A percentile compares a stretch with the other conserved stretches of the same genome.
Conservation (phyloP, 2,113 vertebrate genomes). For the Arothron firmamentum region DNA sequence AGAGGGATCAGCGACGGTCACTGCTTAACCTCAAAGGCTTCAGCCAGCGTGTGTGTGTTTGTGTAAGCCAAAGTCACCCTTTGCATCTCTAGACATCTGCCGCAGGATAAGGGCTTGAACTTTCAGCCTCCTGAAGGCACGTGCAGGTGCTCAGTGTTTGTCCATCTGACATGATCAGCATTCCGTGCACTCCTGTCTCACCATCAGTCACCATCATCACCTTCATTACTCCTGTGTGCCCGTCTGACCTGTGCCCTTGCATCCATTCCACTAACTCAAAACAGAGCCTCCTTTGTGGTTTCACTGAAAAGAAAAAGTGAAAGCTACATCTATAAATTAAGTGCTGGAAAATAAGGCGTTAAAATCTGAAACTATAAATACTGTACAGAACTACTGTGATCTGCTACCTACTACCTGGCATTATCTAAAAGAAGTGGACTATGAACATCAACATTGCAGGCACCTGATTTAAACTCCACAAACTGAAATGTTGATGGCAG, state of each 20-base stretch:
- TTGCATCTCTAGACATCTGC: constrained; percentile 38
- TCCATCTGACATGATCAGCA: constrained; percentile 31
- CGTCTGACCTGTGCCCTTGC: background rate
- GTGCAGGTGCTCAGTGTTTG: constrained; percentile 39
- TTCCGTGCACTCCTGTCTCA: background rate
- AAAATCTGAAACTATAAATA: constrained; percentile 83
- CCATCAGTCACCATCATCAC: constrained; percentile 12
- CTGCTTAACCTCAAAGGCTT: constrained; percentile 52
- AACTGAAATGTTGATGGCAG: constrained; percentile 26
- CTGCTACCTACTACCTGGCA: constrained; percentile 48
- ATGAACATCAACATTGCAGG: constrained; percentile 5
- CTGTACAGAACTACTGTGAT: constrained; percentile 76
- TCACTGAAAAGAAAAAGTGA: constrained; percentile 43
- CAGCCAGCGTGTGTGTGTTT: constrained; percentile 13
- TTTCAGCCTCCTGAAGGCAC: constrained; percentile 51
- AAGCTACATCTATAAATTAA: constrained; percentile 79
- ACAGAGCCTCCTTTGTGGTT: constrained; percentile 16
- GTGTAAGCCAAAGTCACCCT: constrained; percentile 26
- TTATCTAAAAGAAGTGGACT: constrained; percentile 37
- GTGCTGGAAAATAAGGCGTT: constrained; percentile 74
- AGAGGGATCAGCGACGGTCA: constrained; percentile 55
- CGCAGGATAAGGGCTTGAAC: constrained; percentile 45
- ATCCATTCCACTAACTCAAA: constrained; percentile 1
- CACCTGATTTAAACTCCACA: constrained; percentile 16
- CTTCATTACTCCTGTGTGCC: background rate